Evolutionary conservation across 2,888 invertebrate genomes (phyloP).

Genomic region (Philonicus albiceps): DNA sequence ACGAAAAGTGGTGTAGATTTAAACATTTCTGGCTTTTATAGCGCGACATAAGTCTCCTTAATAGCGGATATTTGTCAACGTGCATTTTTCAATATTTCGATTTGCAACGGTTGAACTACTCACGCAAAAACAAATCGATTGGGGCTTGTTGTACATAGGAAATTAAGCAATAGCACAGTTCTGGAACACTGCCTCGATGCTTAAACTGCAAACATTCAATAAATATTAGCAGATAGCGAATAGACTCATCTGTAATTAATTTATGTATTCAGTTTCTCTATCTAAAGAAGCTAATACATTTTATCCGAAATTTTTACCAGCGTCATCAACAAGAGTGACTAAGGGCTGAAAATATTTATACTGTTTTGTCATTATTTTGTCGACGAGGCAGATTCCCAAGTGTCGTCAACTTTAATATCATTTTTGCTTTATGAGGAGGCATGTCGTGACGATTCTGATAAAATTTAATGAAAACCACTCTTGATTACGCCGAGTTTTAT

Average conservation of each 20-base stretch:
- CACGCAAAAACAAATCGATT: background rate
- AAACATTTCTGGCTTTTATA: background rate
- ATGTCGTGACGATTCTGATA: background rate
- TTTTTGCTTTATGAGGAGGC: background rate
- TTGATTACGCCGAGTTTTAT: background rate
- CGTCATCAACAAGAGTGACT: background rate
- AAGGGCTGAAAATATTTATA: background rate
- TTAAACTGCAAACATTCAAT: background rate
- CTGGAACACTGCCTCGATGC: background rate
- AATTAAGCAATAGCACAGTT: background rate
- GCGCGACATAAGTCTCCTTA: background rate
- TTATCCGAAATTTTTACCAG: background rate
- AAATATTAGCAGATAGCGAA: background rate
- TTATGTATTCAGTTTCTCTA: background rate
- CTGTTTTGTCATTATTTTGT: background rate
- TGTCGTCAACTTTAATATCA: background rate
- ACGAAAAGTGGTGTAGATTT: background rate
- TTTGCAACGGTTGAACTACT: background rate
- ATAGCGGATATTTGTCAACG: background rate
- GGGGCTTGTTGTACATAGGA: background rate
- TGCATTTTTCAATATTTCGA: background rate
- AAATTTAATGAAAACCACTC: background rate
- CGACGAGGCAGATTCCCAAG: background rate
- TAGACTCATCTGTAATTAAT: background rate
- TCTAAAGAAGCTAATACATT: background rate